Conservation (phyloP, 2,888 invertebrate genomes). For the Crossocerus cetratus region DNA sequence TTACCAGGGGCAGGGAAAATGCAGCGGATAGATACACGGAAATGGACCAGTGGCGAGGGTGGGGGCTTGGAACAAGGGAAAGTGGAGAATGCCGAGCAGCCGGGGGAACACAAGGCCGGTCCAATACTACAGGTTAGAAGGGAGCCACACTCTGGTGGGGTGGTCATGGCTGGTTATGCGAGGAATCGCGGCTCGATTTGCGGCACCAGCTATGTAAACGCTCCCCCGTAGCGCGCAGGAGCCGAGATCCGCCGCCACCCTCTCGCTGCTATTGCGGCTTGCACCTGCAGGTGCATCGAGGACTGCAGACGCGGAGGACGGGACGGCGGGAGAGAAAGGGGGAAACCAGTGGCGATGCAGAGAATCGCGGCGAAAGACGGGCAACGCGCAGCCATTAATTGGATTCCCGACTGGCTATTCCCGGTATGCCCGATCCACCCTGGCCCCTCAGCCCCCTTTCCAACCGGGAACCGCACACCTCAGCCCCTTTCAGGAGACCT, state of each 20-base stretch:
- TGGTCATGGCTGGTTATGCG: conserved; percentile 30
- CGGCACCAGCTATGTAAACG: conserved; percentile 11
- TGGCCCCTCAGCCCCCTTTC: conserved; percentile 31
- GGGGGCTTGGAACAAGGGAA: background rate
- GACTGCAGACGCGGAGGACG: background rate
- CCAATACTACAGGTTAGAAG: conserved; percentile 6
- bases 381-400: conserved; percentile 61
- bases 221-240: background rate
- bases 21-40: background rate
- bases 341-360: conserved; percentile 4
- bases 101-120: background rate
- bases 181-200: conserved; percentile 24
- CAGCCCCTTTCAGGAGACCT: no score
- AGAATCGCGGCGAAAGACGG: conserved; percentile 43
- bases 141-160: background rate
- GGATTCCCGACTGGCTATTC: conserved; percentile 66
- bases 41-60: background rate
- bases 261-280: background rate
- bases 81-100: background rate
- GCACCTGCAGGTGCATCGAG: conserved; percentile 6
- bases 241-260: background rate
- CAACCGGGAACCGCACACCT: background rate
- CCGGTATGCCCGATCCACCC: conserved; percentile 41
- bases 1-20: background rate
- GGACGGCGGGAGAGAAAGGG: background rate